phyloP scores from a whole-genome alignment of 2,888 invertebrate species.

The Octonoba sinensis region DNA sequence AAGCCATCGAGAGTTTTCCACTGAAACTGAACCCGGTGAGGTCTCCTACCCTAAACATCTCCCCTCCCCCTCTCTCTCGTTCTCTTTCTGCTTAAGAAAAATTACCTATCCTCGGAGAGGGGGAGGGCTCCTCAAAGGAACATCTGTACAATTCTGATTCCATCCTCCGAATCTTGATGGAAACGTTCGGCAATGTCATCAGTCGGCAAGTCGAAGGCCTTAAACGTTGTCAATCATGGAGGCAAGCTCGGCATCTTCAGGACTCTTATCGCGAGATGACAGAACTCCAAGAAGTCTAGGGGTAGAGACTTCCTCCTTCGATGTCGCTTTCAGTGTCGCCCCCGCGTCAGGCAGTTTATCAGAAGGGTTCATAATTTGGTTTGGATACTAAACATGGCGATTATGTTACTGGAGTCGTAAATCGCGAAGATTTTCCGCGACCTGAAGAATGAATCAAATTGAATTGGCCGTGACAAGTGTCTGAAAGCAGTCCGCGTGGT shows the following conservation, averaged over 20 bases:
- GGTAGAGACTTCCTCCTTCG: conserved; percentile 5
- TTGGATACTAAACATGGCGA: conserved; percentile 43
- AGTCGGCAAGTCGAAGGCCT: conserved; percentile 21
- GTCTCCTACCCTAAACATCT: too few relatives aligned
- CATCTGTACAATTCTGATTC: conserved; percentile 1
- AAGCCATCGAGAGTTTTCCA: too few relatives aligned
- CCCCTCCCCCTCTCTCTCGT: too few relatives aligned
- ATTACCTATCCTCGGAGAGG: not conserved
- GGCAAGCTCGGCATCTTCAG: conserved; percentile 22
- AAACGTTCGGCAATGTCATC: conserved; percentile 27
- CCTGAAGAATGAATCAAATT: not conserved
- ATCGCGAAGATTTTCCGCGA: conserved; percentile 12
- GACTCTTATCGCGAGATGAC: conserved; percentile 39
- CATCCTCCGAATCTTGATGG: conserved; percentile 21
- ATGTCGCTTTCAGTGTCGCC: not conserved
- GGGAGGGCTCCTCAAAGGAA: not conserved
- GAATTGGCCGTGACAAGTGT: conserved; percentile 19
- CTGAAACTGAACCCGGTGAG: conserved; percentile 8
- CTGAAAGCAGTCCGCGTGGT: not conserved
- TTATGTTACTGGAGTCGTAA: conserved; percentile 40
- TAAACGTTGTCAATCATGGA: conserved; percentile 47
- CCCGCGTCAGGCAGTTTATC: conserved; percentile 29
- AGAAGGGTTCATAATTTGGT: conserved; percentile 39
- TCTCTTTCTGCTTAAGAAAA: not conserved
- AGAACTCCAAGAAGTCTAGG: conserved; percentile 32